Percentiles rank a stretch among this genome's conserved stretches.
Evolutionary conservation across 2,113 vertebrate species (phyloP).

Genomic region (Pterocles burchelli): DNA sequence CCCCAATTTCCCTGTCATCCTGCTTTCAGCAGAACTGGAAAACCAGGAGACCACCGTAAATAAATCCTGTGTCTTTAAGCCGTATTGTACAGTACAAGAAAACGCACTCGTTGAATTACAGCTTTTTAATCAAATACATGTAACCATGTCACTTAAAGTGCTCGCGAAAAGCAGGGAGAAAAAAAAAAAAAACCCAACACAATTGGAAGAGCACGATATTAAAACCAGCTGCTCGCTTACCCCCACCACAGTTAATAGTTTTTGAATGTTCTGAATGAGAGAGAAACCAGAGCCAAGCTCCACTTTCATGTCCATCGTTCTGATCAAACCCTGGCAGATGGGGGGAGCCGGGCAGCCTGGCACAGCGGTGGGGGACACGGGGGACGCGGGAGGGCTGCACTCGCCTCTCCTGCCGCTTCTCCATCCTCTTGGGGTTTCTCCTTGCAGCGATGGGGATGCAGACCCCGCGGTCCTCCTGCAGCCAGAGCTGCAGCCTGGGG

Average conservation of each 20-base stretch:
- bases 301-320: slow-evolving; percentile 75
- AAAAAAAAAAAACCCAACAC: slow-evolving; percentile 17
- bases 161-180: slow-evolving; percentile 64
- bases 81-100: slow-evolving; percentile 60
- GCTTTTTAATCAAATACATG: slow-evolving; percentile 79
- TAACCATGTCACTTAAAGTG: slow-evolving; percentile 78
- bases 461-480: neutral
- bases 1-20: slow-evolving; percentile 1
- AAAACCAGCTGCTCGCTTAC: slow-evolving; percentile 67
- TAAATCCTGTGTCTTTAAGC: slow-evolving; percentile 72
- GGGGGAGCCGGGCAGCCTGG: slow-evolving; percentile 48
- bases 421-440: neutral
- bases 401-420: neutral
- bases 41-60: slow-evolving; percentile 44
- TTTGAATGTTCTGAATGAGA: slow-evolving; percentile 74
- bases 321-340: slow-evolving; percentile 46
- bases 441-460: neutral
- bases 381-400: neutral
- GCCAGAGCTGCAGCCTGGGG: neutral
- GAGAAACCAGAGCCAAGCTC: slow-evolving; percentile 72
- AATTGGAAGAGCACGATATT: slow-evolving; percentile 66
- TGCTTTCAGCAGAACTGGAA: slow-evolving; percentile 8
- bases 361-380: neutral
- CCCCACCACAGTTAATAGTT: slow-evolving; percentile 76
- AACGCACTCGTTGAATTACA: slow-evolving; percentile 74